Conservation (phyloP, 2,888 invertebrate genomes). For the Liodrosophila aerea region DNA sequence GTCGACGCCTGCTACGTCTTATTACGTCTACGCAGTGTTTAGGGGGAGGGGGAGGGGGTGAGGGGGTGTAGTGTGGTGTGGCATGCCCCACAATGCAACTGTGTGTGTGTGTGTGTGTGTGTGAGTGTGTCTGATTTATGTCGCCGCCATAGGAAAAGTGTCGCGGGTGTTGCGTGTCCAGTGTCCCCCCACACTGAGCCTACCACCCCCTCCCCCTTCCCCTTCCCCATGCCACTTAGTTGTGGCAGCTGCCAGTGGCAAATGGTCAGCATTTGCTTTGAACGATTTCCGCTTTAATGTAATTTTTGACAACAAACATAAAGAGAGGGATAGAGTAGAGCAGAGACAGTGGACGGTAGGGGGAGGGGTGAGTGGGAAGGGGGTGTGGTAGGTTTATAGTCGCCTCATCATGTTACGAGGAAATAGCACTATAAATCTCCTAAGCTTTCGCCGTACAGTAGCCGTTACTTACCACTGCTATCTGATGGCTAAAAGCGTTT, state of each 20-base stretch:
- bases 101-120: constrained; percentile 60
- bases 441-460: constrained; percentile 61
- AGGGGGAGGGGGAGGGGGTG: background rate
- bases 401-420: constrained; percentile 50
- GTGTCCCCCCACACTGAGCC: no score
- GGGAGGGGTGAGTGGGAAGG: background rate
- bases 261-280: constrained; percentile 50
- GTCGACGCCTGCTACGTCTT: constrained; percentile 28
- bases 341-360: no score
- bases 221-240: background rate
- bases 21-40: constrained; percentile 59
- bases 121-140: constrained; percentile 70
- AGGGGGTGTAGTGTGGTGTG: constrained; percentile 17
- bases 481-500: constrained; percentile 52
- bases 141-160: constrained; percentile 58
- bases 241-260: constrained; percentile 3
- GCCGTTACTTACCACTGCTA: constrained; percentile 53
- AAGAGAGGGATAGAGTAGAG: constrained; percentile 2
- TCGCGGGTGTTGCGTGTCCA: constrained; percentile 71
- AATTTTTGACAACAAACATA: constrained; percentile 69
- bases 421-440: constrained; percentile 66
- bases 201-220: constrained; percentile 5
- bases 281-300: constrained; percentile 70
- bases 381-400: background rate
- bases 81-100: constrained; percentile 37